A percentile compares a stretch with the other conserved stretches of the same genome.
phyloP scores from a whole-genome alignment of 2,797 vertebrate genomes.

The Galago senegalensis region DNA sequence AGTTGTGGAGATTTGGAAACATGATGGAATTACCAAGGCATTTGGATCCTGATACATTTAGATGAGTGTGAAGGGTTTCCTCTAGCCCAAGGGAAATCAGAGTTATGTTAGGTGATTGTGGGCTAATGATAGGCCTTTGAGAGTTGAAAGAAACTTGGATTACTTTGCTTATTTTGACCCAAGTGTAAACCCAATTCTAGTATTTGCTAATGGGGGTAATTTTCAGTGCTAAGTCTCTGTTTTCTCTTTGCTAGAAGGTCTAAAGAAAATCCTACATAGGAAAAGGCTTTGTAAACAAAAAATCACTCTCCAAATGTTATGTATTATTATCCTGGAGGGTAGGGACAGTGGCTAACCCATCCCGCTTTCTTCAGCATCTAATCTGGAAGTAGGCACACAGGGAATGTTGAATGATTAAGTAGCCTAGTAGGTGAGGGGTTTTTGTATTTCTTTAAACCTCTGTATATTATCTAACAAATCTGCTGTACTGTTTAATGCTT shows the following conservation, averaged over 20 bases:
- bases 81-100: background rate
- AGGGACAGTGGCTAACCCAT: conserved; percentile 44
- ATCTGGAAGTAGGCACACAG: conserved; percentile 49
- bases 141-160: conserved; percentile 16
- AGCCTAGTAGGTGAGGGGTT: background rate
- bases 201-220: conserved; percentile 40
- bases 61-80: conserved; percentile 34
- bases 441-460: conserved; percentile 55
- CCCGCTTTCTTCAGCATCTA: background rate
- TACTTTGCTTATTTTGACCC: conserved; percentile 4
- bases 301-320: background rate
- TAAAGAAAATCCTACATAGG: conserved; percentile 32
- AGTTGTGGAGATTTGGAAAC: background rate
- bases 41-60: conserved; percentile 40
- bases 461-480: conserved; percentile 60
- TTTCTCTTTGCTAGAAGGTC: conserved; percentile 57
- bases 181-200: background rate
- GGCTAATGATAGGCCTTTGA: background rate
- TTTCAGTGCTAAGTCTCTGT: background rate
- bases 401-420: conserved; percentile 63
- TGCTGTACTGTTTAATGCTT: conserved; percentile 53
- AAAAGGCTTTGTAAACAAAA: conserved; percentile 57
- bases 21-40: background rate
- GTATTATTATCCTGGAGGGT: conserved; percentile 30
- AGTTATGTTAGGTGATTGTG: conserved; percentile 27